These are phyloP conservation scores for Tenebrio molitor DNA, from an alignment of 1,140 invertebrate genomes.

Conservation along the genomic window DNA sequence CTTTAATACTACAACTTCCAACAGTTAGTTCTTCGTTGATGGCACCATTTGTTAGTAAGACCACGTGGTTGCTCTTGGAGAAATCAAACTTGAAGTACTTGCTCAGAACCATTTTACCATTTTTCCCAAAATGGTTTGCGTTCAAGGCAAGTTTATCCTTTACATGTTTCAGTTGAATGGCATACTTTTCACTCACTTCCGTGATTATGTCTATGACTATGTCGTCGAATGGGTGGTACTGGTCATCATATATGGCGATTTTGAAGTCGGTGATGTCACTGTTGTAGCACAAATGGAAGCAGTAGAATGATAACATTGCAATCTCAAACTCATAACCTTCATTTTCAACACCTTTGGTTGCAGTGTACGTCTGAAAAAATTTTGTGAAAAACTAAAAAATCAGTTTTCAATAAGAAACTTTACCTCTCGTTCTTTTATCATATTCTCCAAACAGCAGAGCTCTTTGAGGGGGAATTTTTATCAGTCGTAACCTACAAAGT, in stretches of 20 bases:
- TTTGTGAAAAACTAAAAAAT: too few species aligned
- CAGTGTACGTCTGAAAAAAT: constrained; percentile 4
- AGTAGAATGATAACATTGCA: constrained; percentile 4
- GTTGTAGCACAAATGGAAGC: constrained; percentile 6
- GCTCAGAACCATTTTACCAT: constrained; percentile 9
- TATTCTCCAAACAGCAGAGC: too few species aligned
- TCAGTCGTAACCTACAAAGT: too few species aligned
- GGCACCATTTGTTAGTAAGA: neutral
- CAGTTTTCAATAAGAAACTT: too few species aligned
- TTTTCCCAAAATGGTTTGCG: constrained; percentile 5
- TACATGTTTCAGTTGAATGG: constrained; percentile 13
- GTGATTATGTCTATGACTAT: neutral
- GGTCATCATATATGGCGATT: constrained; percentile 14
- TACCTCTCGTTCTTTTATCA: too few species aligned
- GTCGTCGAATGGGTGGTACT: constrained; percentile 14
- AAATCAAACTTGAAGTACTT: constrained; percentile 31
- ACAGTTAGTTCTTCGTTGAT: constrained; percentile 21
- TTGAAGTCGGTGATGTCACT: neutral
- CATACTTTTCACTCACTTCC: neutral
- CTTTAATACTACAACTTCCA: neutral
- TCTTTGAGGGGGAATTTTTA: too few species aligned
- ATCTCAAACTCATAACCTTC: constrained; percentile 17
- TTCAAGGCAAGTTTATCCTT: constrained; percentile 3
- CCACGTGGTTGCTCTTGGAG: constrained; percentile 3
- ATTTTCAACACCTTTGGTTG: constrained; percentile 22